Evolutionary conservation across 1,140 invertebrate genomes (phyloP), one percentile per base, ranked within the genome.

Genomic region (Eubasilissa regina): DNA sequence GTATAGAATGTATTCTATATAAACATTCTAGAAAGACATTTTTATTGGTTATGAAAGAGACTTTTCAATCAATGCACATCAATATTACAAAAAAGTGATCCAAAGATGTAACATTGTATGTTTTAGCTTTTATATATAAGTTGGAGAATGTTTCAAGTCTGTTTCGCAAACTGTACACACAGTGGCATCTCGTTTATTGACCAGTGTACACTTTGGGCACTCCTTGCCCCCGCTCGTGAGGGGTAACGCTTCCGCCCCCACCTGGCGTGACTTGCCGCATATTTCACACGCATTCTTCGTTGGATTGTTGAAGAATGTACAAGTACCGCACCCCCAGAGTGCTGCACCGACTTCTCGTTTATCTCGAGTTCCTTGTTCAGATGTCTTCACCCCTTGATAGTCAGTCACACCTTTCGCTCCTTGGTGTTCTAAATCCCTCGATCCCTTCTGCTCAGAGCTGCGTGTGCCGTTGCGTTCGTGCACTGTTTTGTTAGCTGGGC

Each of bases 161-260:
- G 89, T 87, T 13, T 89, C 89, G 88, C 95, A 96, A 19, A 92
- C 94, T 74, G 92, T 92, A 85, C 95, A 95, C 7, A 84, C 85
- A 35, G 87, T 88, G 6, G 91, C 92, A 72, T 92, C 91, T 85
- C 92, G 92, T 19, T 92, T 90, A 86, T 96, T 96, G n/a, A 95
- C 93, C 12, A 95, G 86, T n/a, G 94, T 96, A 85, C 95, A 96
- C 44, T 92, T 88, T 0, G 92, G 92, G 84, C 95, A 96, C 84
- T 95, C 92, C 45, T 93, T 90, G 0, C 94, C 94, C 0, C 94
- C 94, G 44, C 94, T 93, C 4, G 92, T 92, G 25, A 95, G 88
- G 1, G 93, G 93, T 78, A 91, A 89, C 13, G 90, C 89, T 83
- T 93, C 92, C 6, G 92, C 90, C 0, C 92, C 92, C 19, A 86